phyloP scores from a whole-genome alignment of 2,113 vertebrate species.

The Siphamia tubifer region DNA sequence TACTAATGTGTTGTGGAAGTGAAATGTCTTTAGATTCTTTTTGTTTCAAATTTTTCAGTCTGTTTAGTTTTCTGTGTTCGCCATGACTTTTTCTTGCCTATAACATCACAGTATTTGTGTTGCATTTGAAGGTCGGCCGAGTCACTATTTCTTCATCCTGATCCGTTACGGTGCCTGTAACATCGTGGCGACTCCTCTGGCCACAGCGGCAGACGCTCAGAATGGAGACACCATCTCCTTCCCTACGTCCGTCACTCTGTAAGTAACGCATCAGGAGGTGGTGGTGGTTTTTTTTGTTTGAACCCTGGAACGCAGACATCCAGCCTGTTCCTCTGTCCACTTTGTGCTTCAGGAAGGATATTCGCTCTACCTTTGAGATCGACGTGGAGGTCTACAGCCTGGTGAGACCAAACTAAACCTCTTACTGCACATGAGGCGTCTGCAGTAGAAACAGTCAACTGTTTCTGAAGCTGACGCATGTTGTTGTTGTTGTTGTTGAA shows the following conservation, averaged over 20 bases:
- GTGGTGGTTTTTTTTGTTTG: background rate
- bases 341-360: conserved; percentile 69
- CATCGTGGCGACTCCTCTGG: conserved; percentile 79
- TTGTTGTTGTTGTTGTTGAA: background rate
- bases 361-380: conserved; percentile 79
- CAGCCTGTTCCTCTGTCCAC: background rate
- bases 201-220: conserved; percentile 78
- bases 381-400: conserved; percentile 85
- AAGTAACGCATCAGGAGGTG: conserved; percentile 24
- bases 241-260: conserved; percentile 79
- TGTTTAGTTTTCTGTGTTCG: no score
- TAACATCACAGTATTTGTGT: no score
- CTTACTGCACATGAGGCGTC: background rate
- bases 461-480: background rate
- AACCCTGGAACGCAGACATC: no score
- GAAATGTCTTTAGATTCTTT: no score
- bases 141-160: conserved; percentile 83
- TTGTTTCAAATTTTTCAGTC: no score
- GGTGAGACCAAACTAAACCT: conserved; percentile 62
- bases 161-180: conserved; percentile 80
- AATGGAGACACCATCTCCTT: conserved; percentile 83
- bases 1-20: no score
- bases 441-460: no score
- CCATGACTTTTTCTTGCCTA: background rate
- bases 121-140: conserved; percentile 64